Percentiles rank a stretch among this genome's conserved stretches.
Conservation (phyloP, 1,140 invertebrate genomes). For the Batillaria attramentaria region DNA sequence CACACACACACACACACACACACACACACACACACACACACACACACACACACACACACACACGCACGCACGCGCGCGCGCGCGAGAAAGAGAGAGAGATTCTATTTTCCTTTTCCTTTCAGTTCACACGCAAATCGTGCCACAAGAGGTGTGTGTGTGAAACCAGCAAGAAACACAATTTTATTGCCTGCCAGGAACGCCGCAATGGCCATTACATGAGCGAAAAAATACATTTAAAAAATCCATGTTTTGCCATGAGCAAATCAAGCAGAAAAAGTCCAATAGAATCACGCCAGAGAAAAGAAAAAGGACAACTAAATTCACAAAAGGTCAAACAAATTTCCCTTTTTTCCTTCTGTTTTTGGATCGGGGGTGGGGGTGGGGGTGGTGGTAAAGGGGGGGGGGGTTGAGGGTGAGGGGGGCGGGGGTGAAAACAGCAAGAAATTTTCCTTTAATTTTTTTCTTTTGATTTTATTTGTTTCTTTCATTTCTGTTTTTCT, state of each 20-base stretch:
- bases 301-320: not conserved
- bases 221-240: not conserved
- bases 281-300: not conserved
- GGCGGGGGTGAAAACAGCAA: not conserved
- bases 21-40: not conserved
- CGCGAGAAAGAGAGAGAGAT: too few species aligned
- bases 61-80: not conserved
- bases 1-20: not conserved
- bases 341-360: too few species aligned
- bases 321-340: not conserved
- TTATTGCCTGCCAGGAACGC: too few species aligned
- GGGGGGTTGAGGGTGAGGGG: too few species aligned
- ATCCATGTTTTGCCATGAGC: not conserved
- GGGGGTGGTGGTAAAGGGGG: not conserved
- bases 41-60: slow-evolving; percentile 13
- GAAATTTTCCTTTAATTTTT: not conserved
- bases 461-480: not conserved
- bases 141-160: not conserved
- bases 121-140: not conserved
- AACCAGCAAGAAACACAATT: too few species aligned
- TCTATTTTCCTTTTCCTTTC: too few species aligned
- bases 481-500: not conserved
- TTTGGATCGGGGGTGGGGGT: too few species aligned
- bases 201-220: too few species aligned
- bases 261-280: not conserved